These are phyloP conservation scores for Strix occidentalis DNA, from an alignment of 2,797 vertebrate genomes.

Conservation along the genomic window DNA sequence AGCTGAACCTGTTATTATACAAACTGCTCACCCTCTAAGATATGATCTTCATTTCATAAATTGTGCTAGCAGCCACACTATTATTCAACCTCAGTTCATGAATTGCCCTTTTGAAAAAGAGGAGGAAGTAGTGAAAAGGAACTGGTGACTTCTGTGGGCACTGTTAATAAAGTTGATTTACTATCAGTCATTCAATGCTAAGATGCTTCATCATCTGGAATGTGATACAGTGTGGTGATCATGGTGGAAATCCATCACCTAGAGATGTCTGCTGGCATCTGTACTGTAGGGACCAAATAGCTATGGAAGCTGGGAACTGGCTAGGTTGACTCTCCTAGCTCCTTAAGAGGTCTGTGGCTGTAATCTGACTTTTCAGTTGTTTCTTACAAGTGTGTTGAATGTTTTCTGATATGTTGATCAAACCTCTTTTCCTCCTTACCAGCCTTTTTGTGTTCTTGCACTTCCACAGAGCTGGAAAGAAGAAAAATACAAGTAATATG, in stretches of 20 bases:
- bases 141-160: background rate
- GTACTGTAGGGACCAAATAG: background rate
- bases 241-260: slow-evolving; percentile 23
- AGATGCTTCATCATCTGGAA: slow-evolving; percentile 25
- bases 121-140: background rate
- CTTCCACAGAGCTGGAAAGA: background rate
- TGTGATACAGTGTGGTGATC: background rate
- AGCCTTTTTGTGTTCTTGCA: background rate
- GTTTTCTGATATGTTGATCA: background rate
- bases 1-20: background rate
- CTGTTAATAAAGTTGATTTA: slow-evolving; percentile 37
- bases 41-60: background rate
- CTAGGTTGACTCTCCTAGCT: background rate
- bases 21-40: background rate
- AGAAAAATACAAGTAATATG: background rate
- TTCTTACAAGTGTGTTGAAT: background rate
- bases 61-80: background rate
- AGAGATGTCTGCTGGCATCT: background rate
- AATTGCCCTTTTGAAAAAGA: background rate
- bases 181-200: background rate
- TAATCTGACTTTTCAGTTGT: background rate
- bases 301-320: background rate
- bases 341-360: background rate
- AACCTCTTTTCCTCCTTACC: background rate
- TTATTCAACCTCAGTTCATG: background rate